Evolutionary conservation across 1,140 invertebrate genomes (phyloP), one percentile per base, ranked within the genome.

Genomic region (Macrotrachela quadricornifera): DNA sequence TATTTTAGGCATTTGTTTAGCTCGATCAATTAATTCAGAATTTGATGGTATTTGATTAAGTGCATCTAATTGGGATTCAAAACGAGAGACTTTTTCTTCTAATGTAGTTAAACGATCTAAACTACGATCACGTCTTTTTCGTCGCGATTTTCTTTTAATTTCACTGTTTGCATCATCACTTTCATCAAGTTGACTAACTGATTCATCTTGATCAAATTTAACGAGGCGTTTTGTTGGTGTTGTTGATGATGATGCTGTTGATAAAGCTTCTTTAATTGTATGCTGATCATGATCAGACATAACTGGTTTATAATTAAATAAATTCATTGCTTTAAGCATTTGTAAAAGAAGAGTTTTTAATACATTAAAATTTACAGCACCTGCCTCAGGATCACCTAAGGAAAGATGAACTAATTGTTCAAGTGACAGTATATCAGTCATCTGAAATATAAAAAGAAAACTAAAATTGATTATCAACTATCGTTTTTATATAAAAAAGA

Each of bases 331-430:
- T 55, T 77, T 73, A 0, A 81, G 68, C 9, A 84, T 69, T 42
- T 79, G 76, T 55, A 80, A 77, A 9, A 85, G 74, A 13, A 83
- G 71, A 12, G 78, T 75, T 57, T 83, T 30, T 30, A 30, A 30
- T 30, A 30, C 21, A 30, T 30, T 30, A 8, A 30, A 30, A 30
- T 30, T 30, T 8, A 30, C 21, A 4, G 21, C 21, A 30, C 21
- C 21, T 30, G 8, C 21, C 8, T 30, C 21, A 4, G 21, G 21
- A 30, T 30, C 21, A 30, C 21, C 21, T 30, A 30, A 30, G 2
- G 21, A 30, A 30, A 30, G 21, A 30, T 30, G 21, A 30, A 30
- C 21, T 30, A 30, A 30, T 30, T 30, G 21, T 30, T 30, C 21
- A 30, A 30, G 21, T 30, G 21, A 30, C 2, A 30, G 21, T 30